Evolutionary conservation across 2,113 vertebrate species (phyloP), one percentile per base, ranked within the genome.

Genomic region (Hemibagrus wyckioides): DNA sequence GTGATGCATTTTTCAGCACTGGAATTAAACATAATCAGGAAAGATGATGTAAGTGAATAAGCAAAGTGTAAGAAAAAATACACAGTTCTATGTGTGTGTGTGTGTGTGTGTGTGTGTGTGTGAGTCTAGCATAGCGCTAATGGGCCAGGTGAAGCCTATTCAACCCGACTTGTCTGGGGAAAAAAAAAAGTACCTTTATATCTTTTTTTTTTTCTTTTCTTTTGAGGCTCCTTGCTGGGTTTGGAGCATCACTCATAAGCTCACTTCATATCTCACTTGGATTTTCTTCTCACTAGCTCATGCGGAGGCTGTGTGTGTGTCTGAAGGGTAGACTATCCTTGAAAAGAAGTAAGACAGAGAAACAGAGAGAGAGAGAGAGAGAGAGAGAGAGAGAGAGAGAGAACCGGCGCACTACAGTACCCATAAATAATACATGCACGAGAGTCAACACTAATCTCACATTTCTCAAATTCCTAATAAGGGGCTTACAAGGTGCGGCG

Each of bases 361-460:
- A 61, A 69, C 6, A 48, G 44, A 48, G 44, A 48, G 44, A 48
- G 44, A 48, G 44, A 25, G 50, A 69, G 77, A 86, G 50, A 79
- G 77, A 69, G 36, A 25, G 50, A 69, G 77, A 86, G 50, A 79
- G 77, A 69, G 36, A 25, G 50, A 69, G 77, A 86, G 50, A 79
- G 77, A 69, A 36, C 48, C 30, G 25, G 50, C 19, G 61, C 50
- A 86, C 85, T 69, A 80, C 85, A 86, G 85, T 86, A 56, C 21
- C 76, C 77, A 86, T 86, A 86, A 86, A 86, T 86, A 86, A 86
- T 86, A 86, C 85, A 86, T 86, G 48, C 61, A 86, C 33, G 33
- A 56, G 85, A 86, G 77, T 80, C 85, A 80, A 86, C 85, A 86
- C 85, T 86, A 86, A 86, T 86, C 85, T 86, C 48, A 23, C 61